Evolutionary conservation across 64 coral and sea anemone species (phyloP), one percentile per base, ranked within the genome.

Genomic region (Montipora sp.): DNA sequence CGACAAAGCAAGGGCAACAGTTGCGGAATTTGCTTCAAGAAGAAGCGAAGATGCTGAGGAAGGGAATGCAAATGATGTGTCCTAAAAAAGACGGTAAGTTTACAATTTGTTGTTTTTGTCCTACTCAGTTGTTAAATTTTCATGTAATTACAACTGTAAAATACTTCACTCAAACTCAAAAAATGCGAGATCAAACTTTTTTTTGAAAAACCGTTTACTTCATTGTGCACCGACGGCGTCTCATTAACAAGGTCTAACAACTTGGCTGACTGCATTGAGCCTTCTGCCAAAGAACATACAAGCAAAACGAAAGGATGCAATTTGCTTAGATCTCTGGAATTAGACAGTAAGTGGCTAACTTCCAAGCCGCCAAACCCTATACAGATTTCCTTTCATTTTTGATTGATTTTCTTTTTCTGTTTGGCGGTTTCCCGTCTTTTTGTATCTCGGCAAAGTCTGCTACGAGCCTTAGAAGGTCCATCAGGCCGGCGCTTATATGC

Each of bases 1-100:
- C 82, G 19, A 0, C 0, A 2, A 44, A 49, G 12, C 82, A 85
- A 72, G 63, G 48, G 50, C 1, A 13, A 13, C 82, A 85, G 11
- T 16, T 85, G 16, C 24, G n/a, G 27, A 8, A 7, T 5, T 71
- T 85, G 47, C 63, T 85, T 0, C 7, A 85, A 12, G 0, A 85
- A 72, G 82, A 85, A 20, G 82, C 82, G 19, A 63, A 43, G 0
- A 48, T 45, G 19, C 47, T 85, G 16, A 48, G 82, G n/a, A 3
- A 85, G 19, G 82, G 82, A 48, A 85, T 85, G 82, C 82, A 85
- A 12, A 85, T 11, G 82, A 85, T 85, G 82, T 85, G 82, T n/a
- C 82, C 82, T 1, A 85, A 70, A n/a, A 85, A 49, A 48, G 43
- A 59, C n/a, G 46, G 82, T 85, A 85, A 85, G 82, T 49, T 8